Evolutionary conservation across 2,113 vertebrate species (phyloP).

Genomic region (Amazona vittata): DNA sequence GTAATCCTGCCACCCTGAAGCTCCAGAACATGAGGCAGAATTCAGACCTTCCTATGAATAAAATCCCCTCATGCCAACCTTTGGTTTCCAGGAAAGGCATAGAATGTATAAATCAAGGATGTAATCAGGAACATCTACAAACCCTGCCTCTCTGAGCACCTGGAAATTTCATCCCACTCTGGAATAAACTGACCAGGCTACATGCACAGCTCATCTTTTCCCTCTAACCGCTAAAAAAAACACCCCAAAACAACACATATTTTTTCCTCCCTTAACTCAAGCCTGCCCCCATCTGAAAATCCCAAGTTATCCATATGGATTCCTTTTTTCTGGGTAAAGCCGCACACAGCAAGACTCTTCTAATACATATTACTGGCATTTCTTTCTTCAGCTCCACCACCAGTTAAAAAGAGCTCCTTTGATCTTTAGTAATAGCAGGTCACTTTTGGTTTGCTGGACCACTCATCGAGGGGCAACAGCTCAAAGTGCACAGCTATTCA

Average conservation of each 20-base stretch:
- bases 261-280: background rate
- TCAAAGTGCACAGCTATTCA: background rate
- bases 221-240: background rate
- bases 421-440: background rate
- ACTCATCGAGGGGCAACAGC: background rate
- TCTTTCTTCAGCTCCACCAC: background rate
- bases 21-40: background rate
- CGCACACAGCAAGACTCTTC: background rate
- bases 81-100: background rate
- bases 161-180: background rate
- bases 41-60: background rate
- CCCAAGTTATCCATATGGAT: background rate
- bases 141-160: fast-evolving
- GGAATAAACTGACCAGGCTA: background rate
- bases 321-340: background rate
- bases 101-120: background rate
- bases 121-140: background rate
- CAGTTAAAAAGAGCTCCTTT: background rate
- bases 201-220: background rate
- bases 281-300: background rate
- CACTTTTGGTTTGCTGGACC: background rate
- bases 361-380: background rate
- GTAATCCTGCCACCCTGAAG: background rate
- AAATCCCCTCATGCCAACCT: background rate
- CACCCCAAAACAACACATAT: background rate